Evolutionary conservation across 1,140 invertebrate species (phyloP).

Genomic region (Nasonia longicornis): DNA sequence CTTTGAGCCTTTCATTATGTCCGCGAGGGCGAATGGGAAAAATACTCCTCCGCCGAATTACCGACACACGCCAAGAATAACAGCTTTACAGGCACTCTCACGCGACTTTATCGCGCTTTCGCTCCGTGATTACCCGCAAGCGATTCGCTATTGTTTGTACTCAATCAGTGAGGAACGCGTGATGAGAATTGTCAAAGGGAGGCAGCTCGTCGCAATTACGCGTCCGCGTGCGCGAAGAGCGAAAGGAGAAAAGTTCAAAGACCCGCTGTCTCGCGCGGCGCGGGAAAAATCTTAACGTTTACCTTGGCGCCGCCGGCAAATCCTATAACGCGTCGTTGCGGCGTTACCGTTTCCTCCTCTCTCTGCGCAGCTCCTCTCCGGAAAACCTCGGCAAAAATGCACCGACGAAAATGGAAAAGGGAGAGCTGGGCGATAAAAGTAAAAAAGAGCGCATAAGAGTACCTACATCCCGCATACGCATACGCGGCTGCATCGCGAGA

Average conservation of each 20-base stretch:
- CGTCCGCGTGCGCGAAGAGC: not conserved
- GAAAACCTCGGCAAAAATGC: conserved; percentile 46
- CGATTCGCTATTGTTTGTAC: not conserved
- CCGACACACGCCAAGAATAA: conserved; percentile 16
- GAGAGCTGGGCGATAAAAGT: not conserved
- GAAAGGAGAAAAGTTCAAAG: conserved; percentile 21
- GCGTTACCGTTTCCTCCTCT: not conserved
- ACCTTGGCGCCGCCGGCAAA: conserved; percentile 11
- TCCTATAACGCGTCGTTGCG: not conserved
- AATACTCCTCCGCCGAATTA: conserved; percentile 31
- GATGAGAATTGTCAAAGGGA: no score
- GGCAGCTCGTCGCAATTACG: not conserved
- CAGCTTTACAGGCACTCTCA: not conserved
- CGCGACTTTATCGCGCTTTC: not conserved
- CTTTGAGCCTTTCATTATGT: conserved; percentile 39
- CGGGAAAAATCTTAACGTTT: conserved; percentile 23
- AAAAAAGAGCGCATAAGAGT: conserved; percentile 17
- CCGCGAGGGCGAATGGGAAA: conserved; percentile 9
- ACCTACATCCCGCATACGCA: not conserved
- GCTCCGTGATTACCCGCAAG: not conserved
- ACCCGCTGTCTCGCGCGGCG: not conserved
- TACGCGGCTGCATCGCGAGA: conserved; percentile 58
- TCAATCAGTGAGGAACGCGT: not conserved
- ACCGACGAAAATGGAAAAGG: conserved; percentile 36
- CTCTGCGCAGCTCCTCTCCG: not conserved